Evolutionary conservation across 1,140 invertebrate species (phyloP), one percentile per base, ranked within the genome.

Genomic region (Piezodorus guildinii): DNA sequence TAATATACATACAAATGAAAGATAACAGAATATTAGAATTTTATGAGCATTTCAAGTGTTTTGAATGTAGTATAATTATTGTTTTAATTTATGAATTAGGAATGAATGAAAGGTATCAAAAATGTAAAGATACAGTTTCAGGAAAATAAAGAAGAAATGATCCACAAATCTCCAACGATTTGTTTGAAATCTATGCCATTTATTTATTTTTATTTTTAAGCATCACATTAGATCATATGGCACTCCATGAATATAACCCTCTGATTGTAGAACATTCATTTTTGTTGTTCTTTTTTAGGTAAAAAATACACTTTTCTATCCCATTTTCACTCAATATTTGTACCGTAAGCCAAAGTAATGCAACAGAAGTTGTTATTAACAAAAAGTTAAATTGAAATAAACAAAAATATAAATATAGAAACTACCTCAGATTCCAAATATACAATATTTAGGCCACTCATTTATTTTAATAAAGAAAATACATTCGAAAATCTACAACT

Each of bases 11-110:
- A 44, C 62, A 17, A 56, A 63, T 63, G 49, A 63, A 30, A 63
- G 46, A 66, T 39, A 51, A 62, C 19, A 45, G 23, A 54, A 62
- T 65, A 63, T 23, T 63, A 60, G 30, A 60, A 60, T 56, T 52
- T 44, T 54, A 51, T 66, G 62, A 66, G 65, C 62, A 63, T 60
- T 63, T 44, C 52, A 14, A 58, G 27, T 54, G 30, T 51, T 25
- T 23, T 4, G 52, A 56, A 56, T 27, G 52, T 56, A 56, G 21
- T 56, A 23, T 23, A 16, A 3, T 23, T 56, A 3, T 52, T 30
- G 3, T 23, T 62, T 45, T 2, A 25, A 17, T 1, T 51, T 62
- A 62, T 52, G 30, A 1, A 56, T 23, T 27, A 52, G 30, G 43
- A 58, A 39, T 66, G 52, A 62, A 62, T 62, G 62, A 66, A 62